Evolutionary conservation across 2,113 vertebrate genomes (phyloP).

Genomic region (Perca schrenkii): DNA sequence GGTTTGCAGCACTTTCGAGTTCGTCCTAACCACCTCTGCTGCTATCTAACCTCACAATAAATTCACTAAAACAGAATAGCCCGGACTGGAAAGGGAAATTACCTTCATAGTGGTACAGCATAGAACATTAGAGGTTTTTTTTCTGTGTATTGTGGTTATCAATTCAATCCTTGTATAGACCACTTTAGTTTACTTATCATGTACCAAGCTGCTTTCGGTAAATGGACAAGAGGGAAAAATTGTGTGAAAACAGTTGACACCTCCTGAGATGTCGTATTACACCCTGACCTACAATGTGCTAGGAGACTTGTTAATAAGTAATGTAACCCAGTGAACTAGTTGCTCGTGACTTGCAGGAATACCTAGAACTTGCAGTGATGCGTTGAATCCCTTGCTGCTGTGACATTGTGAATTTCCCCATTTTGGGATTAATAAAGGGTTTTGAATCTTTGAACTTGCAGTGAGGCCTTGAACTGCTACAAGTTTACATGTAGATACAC

Average conservation of each 20-base stretch:
- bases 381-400: not conserved
- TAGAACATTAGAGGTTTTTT: not conserved
- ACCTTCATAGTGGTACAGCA: not conserved
- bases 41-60: constrained; percentile 33
- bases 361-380: not conserved
- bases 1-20: constrained; percentile 29
- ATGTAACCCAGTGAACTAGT: constrained; percentile 56
- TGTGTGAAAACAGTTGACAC: constrained; percentile 29
- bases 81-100: constrained; percentile 33
- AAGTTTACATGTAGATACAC: not conserved
- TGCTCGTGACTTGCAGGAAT: not conserved
- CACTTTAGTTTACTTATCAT: not conserved
- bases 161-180: not conserved
- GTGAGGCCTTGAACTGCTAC: not conserved
- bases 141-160: not conserved
- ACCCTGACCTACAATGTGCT: constrained; percentile 15
- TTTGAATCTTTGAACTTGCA: no score
- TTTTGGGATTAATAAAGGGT: no score
- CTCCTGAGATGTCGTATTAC: constrained; percentile 38
- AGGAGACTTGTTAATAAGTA: constrained; percentile 52
- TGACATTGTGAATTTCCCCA: no score
- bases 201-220: not conserved
- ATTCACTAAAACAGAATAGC: constrained; percentile 45
- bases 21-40: constrained; percentile 32
- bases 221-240: not conserved